Percentiles rank a stretch among this genome's conserved stretches.
These are phyloP conservation scores for Selenia dentaria DNA, from an alignment of 2,888 invertebrate genomes.

Conservation along the genomic window DNA sequence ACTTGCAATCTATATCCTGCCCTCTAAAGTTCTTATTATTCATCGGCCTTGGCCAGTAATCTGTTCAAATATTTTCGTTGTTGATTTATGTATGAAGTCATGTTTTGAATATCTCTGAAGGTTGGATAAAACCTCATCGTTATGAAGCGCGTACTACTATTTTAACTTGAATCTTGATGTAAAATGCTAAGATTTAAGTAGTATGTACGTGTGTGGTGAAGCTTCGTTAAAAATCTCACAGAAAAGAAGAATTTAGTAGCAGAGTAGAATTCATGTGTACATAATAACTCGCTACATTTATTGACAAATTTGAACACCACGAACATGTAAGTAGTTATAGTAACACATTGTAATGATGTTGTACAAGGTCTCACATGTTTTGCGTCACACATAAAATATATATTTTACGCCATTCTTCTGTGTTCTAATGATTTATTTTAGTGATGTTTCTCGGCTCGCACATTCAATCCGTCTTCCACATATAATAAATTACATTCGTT, in stretches of 20 bases:
- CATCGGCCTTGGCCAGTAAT: slow-evolving; percentile 24
- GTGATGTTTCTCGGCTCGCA: too few species aligned
- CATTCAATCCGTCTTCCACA: too few species aligned
- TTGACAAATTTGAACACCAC: slow-evolving; percentile 16
- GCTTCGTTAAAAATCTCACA: too few species aligned
- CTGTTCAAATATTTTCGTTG: slow-evolving; percentile 15
- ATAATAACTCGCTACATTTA: not conserved
- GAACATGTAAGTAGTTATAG: slow-evolving; percentile 25
- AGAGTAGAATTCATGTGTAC: too few species aligned
- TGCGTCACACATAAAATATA: slow-evolving; percentile 13
- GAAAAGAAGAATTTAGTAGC: too few species aligned
- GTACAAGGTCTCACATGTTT: slow-evolving; percentile 32
- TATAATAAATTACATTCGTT: too few species aligned
- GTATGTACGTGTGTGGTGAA: too few species aligned
- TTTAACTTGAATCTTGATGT: too few species aligned
- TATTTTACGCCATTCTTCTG: too few species aligned
- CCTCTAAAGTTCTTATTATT: slow-evolving; percentile 7
- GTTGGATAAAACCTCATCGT: not conserved
- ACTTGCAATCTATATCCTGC: slow-evolving; percentile 16
- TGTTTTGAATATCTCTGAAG: slow-evolving; percentile 4
- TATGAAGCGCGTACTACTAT: not conserved
- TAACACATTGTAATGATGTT: not conserved
- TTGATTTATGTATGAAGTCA: slow-evolving; percentile 29
- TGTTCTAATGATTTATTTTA: too few species aligned
- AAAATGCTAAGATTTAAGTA: too few species aligned